Conservation (phyloP, 1,140 invertebrate genomes). For the Trichomalopsis sarcophagae region DNA sequence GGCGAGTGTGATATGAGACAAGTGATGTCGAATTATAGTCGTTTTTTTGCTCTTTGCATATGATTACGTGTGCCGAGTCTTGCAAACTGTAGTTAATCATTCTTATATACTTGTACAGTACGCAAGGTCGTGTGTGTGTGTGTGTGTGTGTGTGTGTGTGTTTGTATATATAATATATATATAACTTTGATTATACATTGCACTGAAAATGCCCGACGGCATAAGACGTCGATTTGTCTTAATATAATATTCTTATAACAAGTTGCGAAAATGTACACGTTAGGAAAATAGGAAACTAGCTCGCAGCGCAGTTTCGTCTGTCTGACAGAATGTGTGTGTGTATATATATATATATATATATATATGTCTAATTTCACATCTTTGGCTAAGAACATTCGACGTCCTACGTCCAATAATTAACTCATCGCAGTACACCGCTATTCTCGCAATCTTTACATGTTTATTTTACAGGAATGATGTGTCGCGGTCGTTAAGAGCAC, state of each 20-base stretch:
- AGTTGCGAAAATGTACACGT: slow-evolving; percentile 37
- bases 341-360: too few species aligned
- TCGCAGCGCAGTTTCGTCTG: slow-evolving; percentile 13
- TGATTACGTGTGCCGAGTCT: background rate
- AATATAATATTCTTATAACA: slow-evolving; percentile 13
- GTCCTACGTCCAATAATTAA: slow-evolving; percentile 7
- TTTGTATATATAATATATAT: too few species aligned
- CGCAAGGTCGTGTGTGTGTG: background rate
- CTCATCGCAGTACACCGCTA: background rate
- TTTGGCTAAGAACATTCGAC: slow-evolving; percentile 17
- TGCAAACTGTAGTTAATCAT: background rate
- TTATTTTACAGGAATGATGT: background rate
- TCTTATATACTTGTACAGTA: slow-evolving; percentile 6
- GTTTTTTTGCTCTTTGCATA: background rate
- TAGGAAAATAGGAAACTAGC: slow-evolving; percentile 48
- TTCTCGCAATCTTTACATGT: background rate
- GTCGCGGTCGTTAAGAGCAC: slow-evolving; percentile 10
- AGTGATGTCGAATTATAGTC: background rate
- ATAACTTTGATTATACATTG: slow-evolving; percentile 37
- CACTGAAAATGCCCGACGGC: slow-evolving; percentile 39
- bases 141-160: background rate
- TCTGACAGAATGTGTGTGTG: slow-evolving; percentile 21
- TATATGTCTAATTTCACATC: background rate
- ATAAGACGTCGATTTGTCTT: slow-evolving; percentile 2
- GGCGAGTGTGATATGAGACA: slow-evolving; percentile 13